These are phyloP conservation scores for Pristiophorus japonicus DNA, from an alignment of 2,113 vertebrate genomes.

Conservation along the genomic window DNA sequence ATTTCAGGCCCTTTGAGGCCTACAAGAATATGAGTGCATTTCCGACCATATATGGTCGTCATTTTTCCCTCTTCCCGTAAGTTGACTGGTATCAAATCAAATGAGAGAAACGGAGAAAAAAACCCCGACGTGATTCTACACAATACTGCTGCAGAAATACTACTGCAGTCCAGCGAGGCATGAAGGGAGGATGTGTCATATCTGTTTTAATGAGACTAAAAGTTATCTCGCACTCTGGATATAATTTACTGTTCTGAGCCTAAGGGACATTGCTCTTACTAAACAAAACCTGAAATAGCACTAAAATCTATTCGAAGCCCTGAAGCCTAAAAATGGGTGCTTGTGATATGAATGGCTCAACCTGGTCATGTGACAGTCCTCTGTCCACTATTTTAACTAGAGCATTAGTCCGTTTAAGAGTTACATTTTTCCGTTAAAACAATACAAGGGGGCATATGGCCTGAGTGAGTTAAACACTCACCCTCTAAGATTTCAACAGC, in stretches of 20 bases:
- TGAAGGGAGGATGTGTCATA: not conserved
- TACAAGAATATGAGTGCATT: not conserved
- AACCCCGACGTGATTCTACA: not conserved
- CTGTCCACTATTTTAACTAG: not conserved
- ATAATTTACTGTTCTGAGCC: not conserved
- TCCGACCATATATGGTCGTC: not conserved
- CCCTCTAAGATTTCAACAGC: not conserved
- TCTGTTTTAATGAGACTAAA: not conserved
- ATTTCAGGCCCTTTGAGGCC: not conserved
- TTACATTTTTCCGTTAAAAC: not conserved
- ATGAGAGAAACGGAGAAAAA: not conserved
- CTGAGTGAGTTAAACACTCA: not conserved
- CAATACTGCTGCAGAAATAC: not conserved
- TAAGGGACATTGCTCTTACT: not conserved
- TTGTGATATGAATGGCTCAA: not conserved
- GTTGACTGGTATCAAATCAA: not conserved
- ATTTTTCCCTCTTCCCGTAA: too few species aligned
- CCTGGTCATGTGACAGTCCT: not conserved
- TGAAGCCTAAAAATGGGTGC: not conserved
- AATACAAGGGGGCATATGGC: not conserved
- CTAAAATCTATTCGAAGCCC: not conserved
- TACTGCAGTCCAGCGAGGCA: not conserved
- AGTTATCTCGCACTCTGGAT: not conserved
- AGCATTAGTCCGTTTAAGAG: not conserved
- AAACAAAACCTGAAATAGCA: not conserved